phyloP scores from a whole-genome alignment of 2,113 vertebrate genomes.

The Peucedramus taeniatus region DNA sequence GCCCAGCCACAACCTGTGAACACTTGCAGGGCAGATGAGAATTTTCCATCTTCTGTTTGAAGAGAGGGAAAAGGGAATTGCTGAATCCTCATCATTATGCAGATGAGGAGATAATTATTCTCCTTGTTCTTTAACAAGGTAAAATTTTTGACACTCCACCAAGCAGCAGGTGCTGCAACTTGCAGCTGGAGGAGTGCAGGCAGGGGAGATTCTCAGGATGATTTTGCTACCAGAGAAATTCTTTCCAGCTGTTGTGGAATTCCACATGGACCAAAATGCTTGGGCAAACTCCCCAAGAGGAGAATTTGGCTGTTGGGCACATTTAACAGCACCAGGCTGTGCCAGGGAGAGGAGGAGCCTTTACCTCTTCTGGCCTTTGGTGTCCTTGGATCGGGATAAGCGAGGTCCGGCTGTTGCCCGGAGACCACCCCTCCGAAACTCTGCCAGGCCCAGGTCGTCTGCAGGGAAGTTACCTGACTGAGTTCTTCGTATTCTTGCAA shows the following conservation, averaged over 20 bases:
- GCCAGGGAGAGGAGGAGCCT: not conserved
- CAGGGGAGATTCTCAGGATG: not conserved
- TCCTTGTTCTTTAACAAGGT: not conserved
- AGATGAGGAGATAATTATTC: not conserved
- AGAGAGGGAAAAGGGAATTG: not conserved
- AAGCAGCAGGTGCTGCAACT: not conserved
- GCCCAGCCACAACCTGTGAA: not conserved
- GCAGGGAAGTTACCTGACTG: constrained; percentile 89
- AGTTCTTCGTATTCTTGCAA: constrained; percentile 87
- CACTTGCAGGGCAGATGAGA: not conserved
- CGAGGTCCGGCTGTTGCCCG: constrained; percentile 94
- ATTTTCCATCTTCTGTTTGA: not conserved
- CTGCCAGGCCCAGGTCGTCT: constrained; percentile 80
- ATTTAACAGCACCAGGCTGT: not conserved
- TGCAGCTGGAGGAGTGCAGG: not conserved
- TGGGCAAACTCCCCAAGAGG: not conserved
- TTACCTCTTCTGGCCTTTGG: constrained; percentile 78
- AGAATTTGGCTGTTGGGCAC: not conserved
- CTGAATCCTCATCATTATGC: not conserved
- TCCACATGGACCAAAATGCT: rapidly evolving
- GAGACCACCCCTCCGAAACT: constrained; percentile 92
- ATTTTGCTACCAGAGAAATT: not conserved
- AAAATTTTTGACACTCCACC: not conserved
- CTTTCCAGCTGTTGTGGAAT: not conserved
- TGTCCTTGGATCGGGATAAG: constrained; percentile 85